A percentile compares a stretch with the other conserved stretches of the same genome.
Evolutionary conservation across 2,113 vertebrate genomes (phyloP).

Genomic region (Mus spicilegus): DNA sequence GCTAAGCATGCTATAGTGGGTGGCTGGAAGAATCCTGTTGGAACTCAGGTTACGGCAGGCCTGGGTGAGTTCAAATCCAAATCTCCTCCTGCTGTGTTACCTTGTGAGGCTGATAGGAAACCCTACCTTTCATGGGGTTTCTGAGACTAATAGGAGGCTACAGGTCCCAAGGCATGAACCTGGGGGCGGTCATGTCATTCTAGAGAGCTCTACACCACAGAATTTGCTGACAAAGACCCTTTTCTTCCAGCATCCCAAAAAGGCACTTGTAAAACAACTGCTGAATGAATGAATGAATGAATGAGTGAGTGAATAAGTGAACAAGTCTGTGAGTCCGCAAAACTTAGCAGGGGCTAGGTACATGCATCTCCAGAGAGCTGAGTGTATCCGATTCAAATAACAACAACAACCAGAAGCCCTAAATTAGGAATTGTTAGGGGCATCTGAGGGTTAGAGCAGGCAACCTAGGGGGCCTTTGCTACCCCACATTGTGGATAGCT

Average conservation of each 20-base stretch:
- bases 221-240: fast-evolving
- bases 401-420: background rate
- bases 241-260: background rate
- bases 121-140: background rate
- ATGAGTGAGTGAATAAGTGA: background rate
- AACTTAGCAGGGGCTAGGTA: background rate
- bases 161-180: fast-evolving
- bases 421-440: fast-evolving
- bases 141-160: background rate
- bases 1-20: background rate
- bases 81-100: background rate
- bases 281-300: background rate
- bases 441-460: background rate
- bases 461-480: background rate
- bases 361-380: background rate
- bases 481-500: background rate
- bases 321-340: background rate
- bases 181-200: fast-evolving
- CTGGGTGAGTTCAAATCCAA: background rate
- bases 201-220: background rate
- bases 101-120: background rate
- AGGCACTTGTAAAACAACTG: background rate
- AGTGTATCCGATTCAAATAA: background rate
- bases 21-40: background rate
- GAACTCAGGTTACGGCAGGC: background rate